Percentiles rank a stretch among this genome's conserved stretches.
phyloP scores from a whole-genome alignment of 2,113 vertebrate species.

The Notarius lentiginosus region DNA sequence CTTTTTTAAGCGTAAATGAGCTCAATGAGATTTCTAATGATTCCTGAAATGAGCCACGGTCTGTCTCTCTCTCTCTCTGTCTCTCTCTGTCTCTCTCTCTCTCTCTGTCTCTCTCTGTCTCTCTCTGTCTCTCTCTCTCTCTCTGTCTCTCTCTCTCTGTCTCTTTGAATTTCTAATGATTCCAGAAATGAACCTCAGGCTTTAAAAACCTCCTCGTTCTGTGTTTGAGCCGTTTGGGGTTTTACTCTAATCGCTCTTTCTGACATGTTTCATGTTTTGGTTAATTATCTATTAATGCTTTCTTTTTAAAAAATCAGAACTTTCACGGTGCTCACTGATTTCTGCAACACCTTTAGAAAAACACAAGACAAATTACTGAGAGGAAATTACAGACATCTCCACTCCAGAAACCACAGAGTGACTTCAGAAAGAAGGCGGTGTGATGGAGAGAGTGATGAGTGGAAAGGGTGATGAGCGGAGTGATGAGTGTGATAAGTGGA shows the following conservation, averaged over 20 bases:
- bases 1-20: not conserved
- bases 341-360: not conserved
- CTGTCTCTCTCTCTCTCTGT: not conserved
- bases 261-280: not conserved
- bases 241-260: not conserved
- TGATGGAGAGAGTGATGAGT: not conserved
- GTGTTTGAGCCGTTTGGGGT: not conserved
- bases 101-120: not conserved
- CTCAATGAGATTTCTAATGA: not conserved
- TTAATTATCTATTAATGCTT: slow-evolving; percentile 8
- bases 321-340: not conserved
- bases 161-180: not conserved
- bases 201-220: not conserved
- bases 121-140: not conserved
- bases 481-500: no score
- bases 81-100: not conserved
- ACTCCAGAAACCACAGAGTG: not conserved
- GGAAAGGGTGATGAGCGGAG: not conserved
- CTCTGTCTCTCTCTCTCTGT: not conserved
- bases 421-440: not conserved
- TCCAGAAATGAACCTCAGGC: not conserved
- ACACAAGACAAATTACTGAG: not conserved
- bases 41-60: not conserved
- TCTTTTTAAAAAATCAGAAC: not conserved
- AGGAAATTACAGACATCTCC: not conserved